phyloP scores from a whole-genome alignment of 2,888 invertebrate genomes.

The Ectemnius cavifrons region DNA sequence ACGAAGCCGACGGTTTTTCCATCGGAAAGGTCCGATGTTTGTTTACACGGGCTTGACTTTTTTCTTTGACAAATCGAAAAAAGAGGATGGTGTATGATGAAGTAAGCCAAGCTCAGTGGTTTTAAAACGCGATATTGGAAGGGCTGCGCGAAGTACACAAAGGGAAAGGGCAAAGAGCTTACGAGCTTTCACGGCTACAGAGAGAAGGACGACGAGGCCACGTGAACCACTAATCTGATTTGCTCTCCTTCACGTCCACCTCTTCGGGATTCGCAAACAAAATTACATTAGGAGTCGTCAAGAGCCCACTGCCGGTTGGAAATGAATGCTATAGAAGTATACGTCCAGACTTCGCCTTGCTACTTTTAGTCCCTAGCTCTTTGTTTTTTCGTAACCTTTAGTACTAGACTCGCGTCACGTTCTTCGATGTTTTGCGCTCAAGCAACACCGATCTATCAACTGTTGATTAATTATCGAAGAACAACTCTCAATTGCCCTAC shows the following conservation, averaged over 20 bases:
- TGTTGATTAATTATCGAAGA: not conserved
- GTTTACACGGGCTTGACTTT: not conserved
- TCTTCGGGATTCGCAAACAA: conserved; percentile 64
- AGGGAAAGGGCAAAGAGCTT: conserved; percentile 20
- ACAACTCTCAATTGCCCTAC: too few species aligned
- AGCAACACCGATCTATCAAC: not conserved
- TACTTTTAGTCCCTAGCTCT: not conserved
- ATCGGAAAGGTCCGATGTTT: too few species aligned
- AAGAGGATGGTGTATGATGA: conserved; percentile 7
- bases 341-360: conserved; percentile 34
- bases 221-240: conserved; percentile 64
- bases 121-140: conserved; percentile 14
- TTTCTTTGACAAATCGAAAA: not conserved
- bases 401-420: conserved; percentile 1
- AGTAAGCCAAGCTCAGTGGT: conserved; percentile 1
- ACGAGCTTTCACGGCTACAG: conserved; percentile 2
- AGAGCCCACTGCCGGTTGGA: conserved; percentile 30
- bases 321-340: conserved; percentile 23
- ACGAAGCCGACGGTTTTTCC: too few species aligned
- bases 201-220: conserved; percentile 50
- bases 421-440: conserved; percentile 20
- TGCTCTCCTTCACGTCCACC: conserved; percentile 60
- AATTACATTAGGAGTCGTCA: conserved; percentile 68
- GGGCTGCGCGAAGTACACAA: not conserved
- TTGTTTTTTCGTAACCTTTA: not conserved